Percentiles rank a stretch among this genome's conserved stretches.
phyloP scores from a whole-genome alignment of 2,797 vertebrate genomes.

The Premnoplex brunnescens region DNA sequence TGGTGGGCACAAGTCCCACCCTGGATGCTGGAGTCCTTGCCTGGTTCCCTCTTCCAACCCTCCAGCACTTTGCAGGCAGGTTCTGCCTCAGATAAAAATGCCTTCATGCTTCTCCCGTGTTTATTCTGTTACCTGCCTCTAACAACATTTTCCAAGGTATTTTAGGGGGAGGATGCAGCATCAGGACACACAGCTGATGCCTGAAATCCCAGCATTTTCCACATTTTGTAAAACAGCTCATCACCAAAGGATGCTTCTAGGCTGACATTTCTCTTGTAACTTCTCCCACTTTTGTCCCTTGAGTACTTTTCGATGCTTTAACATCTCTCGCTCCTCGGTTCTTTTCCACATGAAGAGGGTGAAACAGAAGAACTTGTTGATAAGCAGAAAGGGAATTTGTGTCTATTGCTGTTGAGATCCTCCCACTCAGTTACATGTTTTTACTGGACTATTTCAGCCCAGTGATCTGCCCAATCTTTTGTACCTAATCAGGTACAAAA shows the following conservation, averaged over 20 bases:
- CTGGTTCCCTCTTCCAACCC: not conserved
- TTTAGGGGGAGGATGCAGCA: not conserved
- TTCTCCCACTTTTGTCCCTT: not conserved
- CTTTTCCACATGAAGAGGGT: not conserved
- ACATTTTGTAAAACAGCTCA: not conserved
- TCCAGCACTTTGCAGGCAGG: not conserved
- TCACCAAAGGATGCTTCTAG: not conserved
- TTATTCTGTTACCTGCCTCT: not conserved
- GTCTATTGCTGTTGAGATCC: not conserved
- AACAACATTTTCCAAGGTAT: conserved; percentile 24
- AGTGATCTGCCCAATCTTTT: not conserved
- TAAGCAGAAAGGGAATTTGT: not conserved
- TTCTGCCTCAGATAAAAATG: not conserved
- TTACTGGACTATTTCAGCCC: not conserved
- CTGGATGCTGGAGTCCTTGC: not conserved
- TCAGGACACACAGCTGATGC: conserved; percentile 1
- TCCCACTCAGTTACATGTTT: not conserved
- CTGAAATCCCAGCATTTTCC: conserved; percentile 24
- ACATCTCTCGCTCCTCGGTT: not conserved
- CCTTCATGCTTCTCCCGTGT: not conserved
- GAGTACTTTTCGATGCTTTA: not conserved
- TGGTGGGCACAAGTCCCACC: not conserved
- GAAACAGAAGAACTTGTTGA: not conserved
- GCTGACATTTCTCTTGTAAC: not conserved
- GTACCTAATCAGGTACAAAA: not conserved